A percentile compares a stretch with the other conserved stretches of the same genome.
Evolutionary conservation across 2,888 invertebrate species (phyloP).

Genomic region (Odontocolon sp.): DNA sequence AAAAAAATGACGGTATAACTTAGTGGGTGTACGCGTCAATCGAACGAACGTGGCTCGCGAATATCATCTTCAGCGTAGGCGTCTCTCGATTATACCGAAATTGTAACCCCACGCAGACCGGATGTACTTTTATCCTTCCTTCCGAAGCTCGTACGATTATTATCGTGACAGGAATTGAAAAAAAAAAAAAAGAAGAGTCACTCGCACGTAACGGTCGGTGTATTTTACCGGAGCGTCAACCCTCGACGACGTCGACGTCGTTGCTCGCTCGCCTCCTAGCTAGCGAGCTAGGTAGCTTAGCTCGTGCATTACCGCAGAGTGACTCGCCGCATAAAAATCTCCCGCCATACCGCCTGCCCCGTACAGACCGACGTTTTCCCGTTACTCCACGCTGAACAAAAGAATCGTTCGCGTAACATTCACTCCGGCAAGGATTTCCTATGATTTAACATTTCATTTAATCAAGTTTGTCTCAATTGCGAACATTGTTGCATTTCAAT

Average conservation of each 20-base stretch:
- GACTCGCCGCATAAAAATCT: slow-evolving; percentile 50
- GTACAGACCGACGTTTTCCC: slow-evolving; percentile 44
- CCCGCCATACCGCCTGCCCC: slow-evolving; percentile 1
- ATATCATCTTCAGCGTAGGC: no score
- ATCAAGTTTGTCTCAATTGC: not conserved
- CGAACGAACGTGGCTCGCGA: no score
- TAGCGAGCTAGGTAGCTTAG: not conserved
- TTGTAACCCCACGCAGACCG: slow-evolving; percentile 17
- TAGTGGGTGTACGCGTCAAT: no score
- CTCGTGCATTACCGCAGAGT: slow-evolving; percentile 22
- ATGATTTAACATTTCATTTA: slow-evolving; percentile 28
- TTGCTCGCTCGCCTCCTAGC: not conserved
- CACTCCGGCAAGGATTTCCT: slow-evolving; percentile 22
- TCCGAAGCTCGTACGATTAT: slow-evolving; percentile 35
- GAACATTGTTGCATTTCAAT: not conserved
- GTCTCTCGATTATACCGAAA: slow-evolving; percentile 1
- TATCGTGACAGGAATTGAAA: slow-evolving; percentile 48
- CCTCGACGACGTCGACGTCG: slow-evolving; percentile 18
- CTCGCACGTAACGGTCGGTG: slow-evolving; percentile 55
- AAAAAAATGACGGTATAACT: no score
- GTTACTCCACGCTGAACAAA: slow-evolving; percentile 50
- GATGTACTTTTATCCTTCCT: slow-evolving; percentile 39
- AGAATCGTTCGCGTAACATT: slow-evolving; percentile 51
- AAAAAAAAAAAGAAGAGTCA: slow-evolving; percentile 14
- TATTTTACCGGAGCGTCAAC: slow-evolving; percentile 50